Evolutionary conservation across 2,797 vertebrate species (phyloP).

Genomic region (Neostethus bicornis): DNA sequence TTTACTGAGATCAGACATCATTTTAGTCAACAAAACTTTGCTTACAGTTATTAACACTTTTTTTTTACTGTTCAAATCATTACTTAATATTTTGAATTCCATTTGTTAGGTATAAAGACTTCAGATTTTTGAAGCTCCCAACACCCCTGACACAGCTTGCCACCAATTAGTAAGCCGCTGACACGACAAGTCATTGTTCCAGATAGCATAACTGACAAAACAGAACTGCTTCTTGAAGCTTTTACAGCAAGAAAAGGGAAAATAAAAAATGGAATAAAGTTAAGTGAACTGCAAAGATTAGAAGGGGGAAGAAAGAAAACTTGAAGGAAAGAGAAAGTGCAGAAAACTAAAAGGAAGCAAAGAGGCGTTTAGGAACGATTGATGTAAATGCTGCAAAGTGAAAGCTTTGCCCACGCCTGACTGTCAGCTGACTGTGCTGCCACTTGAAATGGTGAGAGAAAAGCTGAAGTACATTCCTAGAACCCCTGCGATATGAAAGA

Average conservation of each 20-base stretch:
- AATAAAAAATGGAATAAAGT: slow-evolving; percentile 27
- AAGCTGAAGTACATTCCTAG: slow-evolving; percentile 34
- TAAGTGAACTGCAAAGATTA: slow-evolving; percentile 23
- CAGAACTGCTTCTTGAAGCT: slow-evolving; percentile 38
- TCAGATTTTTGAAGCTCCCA: slow-evolving; percentile 31
- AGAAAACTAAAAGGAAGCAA: slow-evolving; percentile 5
- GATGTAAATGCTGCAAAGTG: slow-evolving; percentile 36
- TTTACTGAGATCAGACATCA: slow-evolving; percentile 7
- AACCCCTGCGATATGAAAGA: slow-evolving; percentile 8
- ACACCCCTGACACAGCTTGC: slow-evolving; percentile 50
- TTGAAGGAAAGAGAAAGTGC: slow-evolving; percentile 8
- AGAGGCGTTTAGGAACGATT: slow-evolving; percentile 25
- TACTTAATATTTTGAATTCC: slow-evolving; percentile 20
- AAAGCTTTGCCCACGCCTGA: slow-evolving; percentile 43
- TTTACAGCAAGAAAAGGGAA: slow-evolving; percentile 21
- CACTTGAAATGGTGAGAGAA: slow-evolving; percentile 49
- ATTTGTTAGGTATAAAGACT: slow-evolving; percentile 10
- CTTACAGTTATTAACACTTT: slow-evolving; percentile 9
- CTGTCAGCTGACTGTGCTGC: slow-evolving; percentile 55
- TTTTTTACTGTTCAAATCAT: background rate
- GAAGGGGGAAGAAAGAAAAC: background rate
- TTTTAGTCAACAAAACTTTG: background rate
- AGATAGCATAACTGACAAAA: slow-evolving; percentile 48
- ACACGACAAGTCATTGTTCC: slow-evolving; percentile 59
- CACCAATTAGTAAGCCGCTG: slow-evolving; percentile 56